phyloP scores from a whole-genome alignment of 1,140 invertebrate genomes.

The Platyscapa corneri region DNA sequence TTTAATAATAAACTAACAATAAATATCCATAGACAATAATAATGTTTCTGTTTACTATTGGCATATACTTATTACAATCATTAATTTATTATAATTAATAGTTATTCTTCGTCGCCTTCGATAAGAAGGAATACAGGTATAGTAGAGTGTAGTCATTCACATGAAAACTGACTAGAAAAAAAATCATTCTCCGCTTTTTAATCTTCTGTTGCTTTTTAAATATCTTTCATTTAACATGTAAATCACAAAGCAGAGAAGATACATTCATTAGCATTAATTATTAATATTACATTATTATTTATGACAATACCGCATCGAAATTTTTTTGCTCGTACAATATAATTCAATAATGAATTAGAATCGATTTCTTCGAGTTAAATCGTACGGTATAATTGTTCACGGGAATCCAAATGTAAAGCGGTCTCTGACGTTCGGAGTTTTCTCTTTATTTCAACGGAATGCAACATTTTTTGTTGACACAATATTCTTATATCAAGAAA shows the following conservation, averaged over 20 bases:
- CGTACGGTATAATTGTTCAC: constrained; percentile 62
- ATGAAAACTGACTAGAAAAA: constrained; percentile 34
- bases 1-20: constrained; percentile 58
- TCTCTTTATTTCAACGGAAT: constrained; percentile 64
- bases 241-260: constrained; percentile 61
- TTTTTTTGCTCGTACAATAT: constrained; percentile 9
- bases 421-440: constrained; percentile 56
- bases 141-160: constrained; percentile 37
- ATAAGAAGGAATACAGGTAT: constrained; percentile 35
- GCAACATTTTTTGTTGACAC: constrained; percentile 59
- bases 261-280: constrained; percentile 53
- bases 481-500: constrained; percentile 15
- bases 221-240: constrained; percentile 50
- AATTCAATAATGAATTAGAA: constrained; percentile 52
- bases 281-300: constrained; percentile 47
- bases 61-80: constrained; percentile 63
- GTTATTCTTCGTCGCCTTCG: constrained; percentile 38
- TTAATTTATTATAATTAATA: constrained; percentile 55
- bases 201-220: constrained; percentile 11
- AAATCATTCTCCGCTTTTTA: constrained; percentile 24
- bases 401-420: constrained; percentile 61
- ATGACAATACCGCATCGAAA: constrained; percentile 16
- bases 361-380: constrained; percentile 57
- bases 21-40: constrained; percentile 64
- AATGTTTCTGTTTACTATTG: constrained; percentile 62